These are phyloP conservation scores for Dioctria linearis DNA, from an alignment of 2,888 invertebrate genomes.

Conservation along the genomic window DNA sequence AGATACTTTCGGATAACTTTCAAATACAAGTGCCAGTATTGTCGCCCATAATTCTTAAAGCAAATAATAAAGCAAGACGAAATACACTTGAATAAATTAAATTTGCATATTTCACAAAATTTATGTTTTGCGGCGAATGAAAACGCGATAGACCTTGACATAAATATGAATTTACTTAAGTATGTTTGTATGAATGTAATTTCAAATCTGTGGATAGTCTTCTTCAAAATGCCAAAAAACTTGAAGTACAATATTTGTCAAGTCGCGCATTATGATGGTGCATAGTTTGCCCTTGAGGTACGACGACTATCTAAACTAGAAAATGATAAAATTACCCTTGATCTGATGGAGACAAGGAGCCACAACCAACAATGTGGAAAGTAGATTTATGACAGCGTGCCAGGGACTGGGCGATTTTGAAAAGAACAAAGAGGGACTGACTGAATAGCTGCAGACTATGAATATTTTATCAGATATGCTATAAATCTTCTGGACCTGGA, in stretches of 20 bases:
- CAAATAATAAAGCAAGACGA: no score
- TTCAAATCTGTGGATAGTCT: no score
- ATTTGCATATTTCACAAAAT: no score
- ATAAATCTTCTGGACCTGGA: slow-evolving; percentile 17
- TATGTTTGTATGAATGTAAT: no score
- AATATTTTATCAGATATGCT: slow-evolving; percentile 47
- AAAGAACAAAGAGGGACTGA: slow-evolving; percentile 1
- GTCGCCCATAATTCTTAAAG: no score
- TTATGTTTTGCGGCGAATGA: no score
- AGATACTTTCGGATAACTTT: no score
- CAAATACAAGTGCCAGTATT: no score
- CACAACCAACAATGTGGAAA: slow-evolving; percentile 26
- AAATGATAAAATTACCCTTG: slow-evolving; percentile 25
- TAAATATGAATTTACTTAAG: no score
- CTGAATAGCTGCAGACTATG: slow-evolving; percentile 36
- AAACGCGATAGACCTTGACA: no score
- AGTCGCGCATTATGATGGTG: background rate
- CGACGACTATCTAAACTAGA: background rate
- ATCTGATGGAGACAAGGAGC: slow-evolving; percentile 22
- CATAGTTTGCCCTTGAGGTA: background rate
- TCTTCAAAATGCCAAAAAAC: slow-evolving; percentile 12
- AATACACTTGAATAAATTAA: no score
- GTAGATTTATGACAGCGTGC: slow-evolving; percentile 32
- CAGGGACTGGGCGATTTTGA: slow-evolving; percentile 14
- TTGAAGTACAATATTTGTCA: slow-evolving; percentile 16